Evolutionary conservation across 2,888 invertebrate species (phyloP), one percentile per base, ranked within the genome.

Genomic region (Amblyteles armatorius): DNA sequence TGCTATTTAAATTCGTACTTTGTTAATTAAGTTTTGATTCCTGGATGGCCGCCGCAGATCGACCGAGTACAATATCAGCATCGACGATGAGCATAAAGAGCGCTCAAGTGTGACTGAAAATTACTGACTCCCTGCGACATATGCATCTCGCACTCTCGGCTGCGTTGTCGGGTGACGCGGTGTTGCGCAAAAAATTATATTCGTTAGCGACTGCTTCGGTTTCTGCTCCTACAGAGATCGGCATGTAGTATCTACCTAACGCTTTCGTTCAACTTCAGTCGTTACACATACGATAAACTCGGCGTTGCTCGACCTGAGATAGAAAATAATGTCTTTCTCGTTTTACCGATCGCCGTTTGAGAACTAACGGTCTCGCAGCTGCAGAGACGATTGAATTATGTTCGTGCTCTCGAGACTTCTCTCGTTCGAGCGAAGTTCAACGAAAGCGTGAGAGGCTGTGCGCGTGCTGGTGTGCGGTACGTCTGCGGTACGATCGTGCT

Each of bases 161-260:
- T 11, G 82, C 33, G 67, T 72, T 65, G 57, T 52, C 79, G 60
- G 11, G 57, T 82, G 85, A 85, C 82, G 82, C 71, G 33, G 82
- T 29, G 85, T 85, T 85, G 82, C 85, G 85, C 73, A 85, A 85
- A 85, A 79, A 85, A 85, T 85, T 85, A 85, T 82, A 76, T 79
- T 79, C 55, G 76, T 85, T 85, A 85, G 85, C 85, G 72, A 65
- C 57, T 57, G 60, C 60, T 73, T 67, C n/a, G 22, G 55, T 80
- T 80, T 79, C 78, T 81, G 63, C 78, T 67, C n/a, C 40, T 44
- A 26, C 11, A 11, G 13, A 7, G 52, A 26, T 57, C 26, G 11
- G 9, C 26, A 22, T 22, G 5, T 26, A 22, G 22, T 29, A 29
- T 5, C 60, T 60, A 29, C 29, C 40, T 40, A 40, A 9, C 13